Base-by-base conservation (phyloP, 2,113 vertebrate genomes). In the Myiopsitta monachus region DNA sequence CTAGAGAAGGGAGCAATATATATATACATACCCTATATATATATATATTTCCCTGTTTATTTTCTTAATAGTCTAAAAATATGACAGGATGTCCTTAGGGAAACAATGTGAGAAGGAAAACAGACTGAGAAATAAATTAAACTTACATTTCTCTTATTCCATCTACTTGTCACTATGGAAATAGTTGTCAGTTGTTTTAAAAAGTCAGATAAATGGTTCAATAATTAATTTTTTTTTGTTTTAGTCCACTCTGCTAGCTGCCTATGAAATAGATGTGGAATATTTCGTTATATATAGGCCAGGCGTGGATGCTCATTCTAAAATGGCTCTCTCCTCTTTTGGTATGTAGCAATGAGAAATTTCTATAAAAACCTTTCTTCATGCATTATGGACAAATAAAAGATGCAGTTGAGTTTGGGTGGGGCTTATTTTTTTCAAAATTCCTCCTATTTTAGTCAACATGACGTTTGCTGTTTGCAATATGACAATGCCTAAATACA, bases 141-240 rank as follows among this genome's bases (percentile, higher is more conserved):
- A 70, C 44, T 13, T 68, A n/a, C 22, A 33, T 89, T 83, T 77
- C 77, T 90, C 27, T 66, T 63, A 57, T 57, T 88, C 39, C 16
- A 7, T 16, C 51, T 92, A 33, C 18, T 75, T 75, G 72, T 62
- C 7, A 1, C 64, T 87, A 4, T 27, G 44, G 74, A 95, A 82
- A 87, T 36, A 51, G 36, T 23, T 6, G 7, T 57, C 47, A 90
- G 62, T 15, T 78, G 30, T 74, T 96, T 62, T 72, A 62, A 94
- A 88, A 90, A 88, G 61, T 69, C 75, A 62, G 36, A 73, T 54
- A 87, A 64, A 83, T 46, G 10, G 61, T 84, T 52, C 49, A 72
- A n/a, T 43, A 81, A 94, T 90, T 95, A 57, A 57, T 96, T 36
- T 61, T 31, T 57, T 75, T 83, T 62, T 67, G 70, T 85, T 85